phyloP scores from a whole-genome alignment of 2,888 invertebrate species.

The Thera britannica region DNA sequence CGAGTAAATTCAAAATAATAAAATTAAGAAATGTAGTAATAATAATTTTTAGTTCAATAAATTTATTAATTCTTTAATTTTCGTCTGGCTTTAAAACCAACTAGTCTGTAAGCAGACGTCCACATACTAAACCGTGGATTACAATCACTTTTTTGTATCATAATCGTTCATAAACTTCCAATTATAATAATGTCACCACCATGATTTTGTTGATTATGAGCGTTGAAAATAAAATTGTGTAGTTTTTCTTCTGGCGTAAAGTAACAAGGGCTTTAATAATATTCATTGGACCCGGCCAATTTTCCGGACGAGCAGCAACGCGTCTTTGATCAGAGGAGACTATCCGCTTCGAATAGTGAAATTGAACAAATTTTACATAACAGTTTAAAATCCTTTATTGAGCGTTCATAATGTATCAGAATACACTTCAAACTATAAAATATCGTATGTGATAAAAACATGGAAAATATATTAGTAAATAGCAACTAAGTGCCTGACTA shows the following conservation, averaged over 20 bases:
- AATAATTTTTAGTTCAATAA: too few species aligned
- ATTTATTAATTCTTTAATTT: too few species aligned
- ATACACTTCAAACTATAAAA: too few species aligned
- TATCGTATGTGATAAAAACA: too few species aligned
- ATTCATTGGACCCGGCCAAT: constrained; percentile 84
- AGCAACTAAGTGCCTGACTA: constrained; percentile 35
- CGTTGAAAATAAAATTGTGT: constrained; percentile 40
- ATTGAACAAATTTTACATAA: constrained; percentile 65
- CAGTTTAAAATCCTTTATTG: constrained; percentile 27
- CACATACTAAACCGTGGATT: too few species aligned
- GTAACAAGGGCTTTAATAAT: constrained; percentile 81
- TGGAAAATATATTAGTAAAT: neutral
- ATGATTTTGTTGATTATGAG: neutral
- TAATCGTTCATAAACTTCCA: too few species aligned
- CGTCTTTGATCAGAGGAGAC: constrained; percentile 80
- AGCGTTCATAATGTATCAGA: neutral
- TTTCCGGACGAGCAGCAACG: constrained; percentile 78
- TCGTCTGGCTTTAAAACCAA: too few species aligned
- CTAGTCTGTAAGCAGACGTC: too few species aligned
- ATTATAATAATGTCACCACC: too few species aligned
- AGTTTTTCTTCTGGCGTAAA: constrained; percentile 70
- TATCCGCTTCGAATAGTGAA: constrained; percentile 68
- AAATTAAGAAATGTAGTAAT: too few species aligned
- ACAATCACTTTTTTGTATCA: too few species aligned
- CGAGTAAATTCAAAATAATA: too few species aligned